Base-by-base conservation (phyloP, 1,140 invertebrate genomes). In the Ips nitidus region DNA sequence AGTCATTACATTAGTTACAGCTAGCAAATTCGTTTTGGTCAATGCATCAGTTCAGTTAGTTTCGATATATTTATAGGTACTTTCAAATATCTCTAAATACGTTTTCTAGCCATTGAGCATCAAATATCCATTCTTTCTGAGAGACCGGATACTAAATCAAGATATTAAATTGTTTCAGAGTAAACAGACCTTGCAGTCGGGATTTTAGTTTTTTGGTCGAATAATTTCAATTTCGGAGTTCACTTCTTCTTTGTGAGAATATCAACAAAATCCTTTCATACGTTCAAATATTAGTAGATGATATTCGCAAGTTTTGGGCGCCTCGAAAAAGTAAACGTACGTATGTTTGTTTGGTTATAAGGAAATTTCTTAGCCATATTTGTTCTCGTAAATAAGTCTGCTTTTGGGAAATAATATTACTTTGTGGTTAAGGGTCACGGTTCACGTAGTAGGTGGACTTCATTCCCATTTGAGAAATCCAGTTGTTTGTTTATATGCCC, bases 61-160 rank as follows among this genome's bases (percentile, higher is more conserved):
- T 45, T 40, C 65, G 45, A 66, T 66, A 66, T 66, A 66, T 66
- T 66, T 66, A 66, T 66, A 58, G 65, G 65, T 66, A 66, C 39
- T 66, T 66, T 58, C 55, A 57, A 66, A 59, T 66, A 66, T 66
- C 65, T 66, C 65, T 66, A 66, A 66, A 66, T 66, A 66, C 55
- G 65, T 66, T 66, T 66, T 66, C 65, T 66, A 66, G 65, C 55
- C 65, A 66, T 66, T 66, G 65, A 66, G 45, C 65, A 58, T 58
- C 65, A 66, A 66, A 66, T 66, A 66, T 66, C 65, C 65, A 66
- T 66, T 66, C 65, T 66, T 66, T 66, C 65, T 59, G 43, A 66
- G 45, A 58, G 56, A 66, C 41, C 55, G 65, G 65, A 66, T 59
- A 66, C 65, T 66, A 66, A 66, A 66, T 66, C 65, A 66, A 57